Conservation (phyloP, 2,797 vertebrate species). For the Tapirus indicus region DNA sequence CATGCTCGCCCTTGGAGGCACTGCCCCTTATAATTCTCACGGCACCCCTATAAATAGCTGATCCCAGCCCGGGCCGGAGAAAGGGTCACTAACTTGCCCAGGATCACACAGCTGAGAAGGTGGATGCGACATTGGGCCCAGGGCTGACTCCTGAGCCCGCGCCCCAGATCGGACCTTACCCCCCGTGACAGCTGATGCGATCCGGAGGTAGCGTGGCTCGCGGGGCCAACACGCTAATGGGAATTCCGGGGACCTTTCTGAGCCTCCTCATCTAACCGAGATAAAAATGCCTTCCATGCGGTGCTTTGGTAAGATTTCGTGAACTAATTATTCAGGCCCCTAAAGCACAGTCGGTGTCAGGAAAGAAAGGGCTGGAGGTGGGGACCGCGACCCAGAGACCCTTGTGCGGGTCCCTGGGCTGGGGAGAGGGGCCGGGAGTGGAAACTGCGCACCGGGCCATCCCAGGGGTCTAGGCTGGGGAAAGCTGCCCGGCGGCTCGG, state of each 20-base stretch:
- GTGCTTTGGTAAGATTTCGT: not conserved
- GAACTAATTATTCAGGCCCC: not conserved
- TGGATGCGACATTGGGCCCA: not conserved
- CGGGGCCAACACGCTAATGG: not conserved
- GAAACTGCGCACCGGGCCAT: accelerated
- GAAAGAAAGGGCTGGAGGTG: not conserved
- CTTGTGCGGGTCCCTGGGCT: not conserved
- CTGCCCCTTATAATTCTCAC: not conserved
- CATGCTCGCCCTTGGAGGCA: not conserved
- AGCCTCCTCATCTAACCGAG: not conserved
- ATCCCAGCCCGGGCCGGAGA: not conserved
- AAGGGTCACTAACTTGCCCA: not conserved
- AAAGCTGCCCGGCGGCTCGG: not conserved
- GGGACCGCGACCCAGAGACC: not conserved
- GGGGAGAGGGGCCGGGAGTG: not conserved
- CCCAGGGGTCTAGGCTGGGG: not conserved
- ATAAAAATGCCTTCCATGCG: not conserved
- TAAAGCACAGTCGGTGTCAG: not conserved
- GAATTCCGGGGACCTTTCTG: not conserved
- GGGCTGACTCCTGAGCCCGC: not conserved
- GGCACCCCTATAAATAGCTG: not conserved
- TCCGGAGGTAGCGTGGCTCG: not conserved
- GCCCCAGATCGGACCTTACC: not conserved
- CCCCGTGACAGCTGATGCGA: not conserved
- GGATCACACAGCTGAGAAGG: not conserved